Conservation (phyloP, 2,113 vertebrate genomes). For the Oreochromis aureus region DNA sequence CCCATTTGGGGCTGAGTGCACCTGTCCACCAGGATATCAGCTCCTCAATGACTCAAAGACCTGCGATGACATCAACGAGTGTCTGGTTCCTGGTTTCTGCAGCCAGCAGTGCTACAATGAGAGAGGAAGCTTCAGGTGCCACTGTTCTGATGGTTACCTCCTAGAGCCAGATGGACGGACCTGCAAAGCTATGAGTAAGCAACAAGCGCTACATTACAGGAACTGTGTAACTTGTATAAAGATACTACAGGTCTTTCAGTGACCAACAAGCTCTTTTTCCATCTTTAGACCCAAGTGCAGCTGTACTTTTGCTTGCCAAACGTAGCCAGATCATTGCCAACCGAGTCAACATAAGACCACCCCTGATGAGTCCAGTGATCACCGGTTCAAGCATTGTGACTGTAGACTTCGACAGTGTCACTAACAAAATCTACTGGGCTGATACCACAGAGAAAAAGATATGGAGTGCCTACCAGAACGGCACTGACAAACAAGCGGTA, state of each 20-base stretch:
- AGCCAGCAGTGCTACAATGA: slow-evolving; percentile 70
- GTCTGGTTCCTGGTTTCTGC: slow-evolving; percentile 67
- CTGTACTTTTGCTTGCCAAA: slow-evolving; percentile 57
- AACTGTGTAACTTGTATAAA: neutral
- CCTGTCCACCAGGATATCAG: slow-evolving; percentile 54
- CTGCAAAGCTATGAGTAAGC: slow-evolving; percentile 58
- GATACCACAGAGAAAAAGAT: slow-evolving; percentile 64
- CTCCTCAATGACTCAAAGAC: slow-evolving; percentile 70
- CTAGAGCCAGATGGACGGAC: slow-evolving; percentile 64
- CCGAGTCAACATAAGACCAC: slow-evolving; percentile 45
- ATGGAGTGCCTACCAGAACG: slow-evolving; percentile 57
- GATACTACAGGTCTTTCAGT: neutral
- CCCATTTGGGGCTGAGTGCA: slow-evolving; percentile 68
- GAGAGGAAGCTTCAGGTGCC: slow-evolving; percentile 66
- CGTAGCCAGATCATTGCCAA: slow-evolving; percentile 62
- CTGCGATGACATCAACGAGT: slow-evolving; percentile 69
- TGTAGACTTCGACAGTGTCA: slow-evolving; percentile 62
- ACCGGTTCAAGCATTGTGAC: slow-evolving; percentile 54
- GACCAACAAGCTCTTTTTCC: neutral
- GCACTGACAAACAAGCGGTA: slow-evolving; percentile 44
- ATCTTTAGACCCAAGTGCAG: slow-evolving; percentile 33
- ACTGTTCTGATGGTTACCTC: slow-evolving; percentile 63
- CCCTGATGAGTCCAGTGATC: slow-evolving; percentile 28
- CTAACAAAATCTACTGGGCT: slow-evolving; percentile 67
- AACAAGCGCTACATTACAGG: neutral